Base-by-base conservation (phyloP, 2,797 vertebrate genomes). In the Poecilia gillii region DNA sequence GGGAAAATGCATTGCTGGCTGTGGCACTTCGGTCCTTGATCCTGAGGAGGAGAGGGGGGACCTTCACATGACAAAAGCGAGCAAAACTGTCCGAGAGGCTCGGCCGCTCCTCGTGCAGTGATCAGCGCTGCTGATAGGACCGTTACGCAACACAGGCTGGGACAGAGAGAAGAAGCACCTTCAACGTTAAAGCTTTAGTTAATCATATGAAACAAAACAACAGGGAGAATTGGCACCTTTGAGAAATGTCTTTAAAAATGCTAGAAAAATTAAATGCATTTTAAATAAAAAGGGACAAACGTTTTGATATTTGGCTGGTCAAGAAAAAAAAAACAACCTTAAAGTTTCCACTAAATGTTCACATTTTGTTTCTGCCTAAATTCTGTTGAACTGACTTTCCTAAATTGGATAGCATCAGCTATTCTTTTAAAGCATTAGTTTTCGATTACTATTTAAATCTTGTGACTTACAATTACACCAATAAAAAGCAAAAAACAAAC, bases 121-220 rank as follows among this genome's bases (percentile, higher is more conserved):
- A 78, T 64, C 33, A 73, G 79, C 57, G 72, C 80, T 68, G 83
- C 80, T 88, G 74, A 43, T n/a, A 81, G 79, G n/a, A 85, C 76
- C 64, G 74, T 46, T 79, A 72, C 73, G 82, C 79, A 82, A 81
- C 0, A 79, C 91, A 89, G 87, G 88, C 89, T 74, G 84, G 88
- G 88, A 85, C 77, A 85, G 85, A 91, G 84, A 92, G 84, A 82
- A 93, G 93, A 83, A 93, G 93, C 93, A 93, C 93, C 91, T 53
- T 92, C 87, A 77, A 92, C 89, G 84, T 91, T 92, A 94, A 94
- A 94, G 94, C 93, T 94, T 90, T 84, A 84, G 81, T 89, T 87
- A 89, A 85, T 86, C 73, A 77, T 64, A 76, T 79, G 57, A 64
- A 72, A 90, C 79, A 85, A 83, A 76, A 23, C 0, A 75, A 87